A percentile compares a stretch with the other conserved stretches of the same genome.
phyloP scores from a whole-genome alignment of 2,888 invertebrate species.

The Augochlorella aurata region DNA sequence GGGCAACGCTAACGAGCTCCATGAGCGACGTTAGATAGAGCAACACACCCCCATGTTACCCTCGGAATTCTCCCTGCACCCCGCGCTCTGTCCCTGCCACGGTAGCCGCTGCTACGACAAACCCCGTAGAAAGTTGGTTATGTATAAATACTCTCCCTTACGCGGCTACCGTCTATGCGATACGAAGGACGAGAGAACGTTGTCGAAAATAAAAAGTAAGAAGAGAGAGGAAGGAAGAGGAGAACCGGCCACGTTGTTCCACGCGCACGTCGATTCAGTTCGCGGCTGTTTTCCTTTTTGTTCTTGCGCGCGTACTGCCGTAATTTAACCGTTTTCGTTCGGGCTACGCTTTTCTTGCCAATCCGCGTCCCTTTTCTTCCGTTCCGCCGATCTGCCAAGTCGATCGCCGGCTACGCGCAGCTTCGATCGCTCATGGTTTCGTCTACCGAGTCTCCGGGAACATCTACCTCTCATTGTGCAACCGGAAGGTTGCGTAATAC shows the following conservation, averaged over 20 bases:
- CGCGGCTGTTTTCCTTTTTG: slow-evolving; percentile 9
- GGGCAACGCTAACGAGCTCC: slow-evolving; percentile 82
- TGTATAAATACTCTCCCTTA: slow-evolving; percentile 71
- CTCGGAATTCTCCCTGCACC: slow-evolving; percentile 55
- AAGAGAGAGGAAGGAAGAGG: not conserved
- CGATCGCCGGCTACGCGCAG: slow-evolving; percentile 12
- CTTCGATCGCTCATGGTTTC: not conserved
- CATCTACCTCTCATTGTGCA: not conserved
- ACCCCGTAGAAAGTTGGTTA: slow-evolving; percentile 74
- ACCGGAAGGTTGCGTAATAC: not conserved
- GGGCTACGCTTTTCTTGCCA: slow-evolving; percentile 24
- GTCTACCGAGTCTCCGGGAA: not conserved
- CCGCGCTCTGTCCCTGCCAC: not conserved
- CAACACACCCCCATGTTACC: slow-evolving; percentile 73
- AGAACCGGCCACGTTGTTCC: slow-evolving; percentile 3
- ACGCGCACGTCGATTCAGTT: slow-evolving; percentile 37
- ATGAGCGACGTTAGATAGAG: slow-evolving; percentile 81
- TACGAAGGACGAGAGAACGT: slow-evolving; percentile 21
- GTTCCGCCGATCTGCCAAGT: not conserved
- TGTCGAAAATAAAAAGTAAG: not conserved
- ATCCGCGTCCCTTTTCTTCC: not conserved
- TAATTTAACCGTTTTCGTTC: slow-evolving; percentile 42
- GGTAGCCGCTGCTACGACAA: slow-evolving; percentile 54
- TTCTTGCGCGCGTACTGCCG: slow-evolving; percentile 17
- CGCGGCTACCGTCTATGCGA: slow-evolving; percentile 44